Base-by-base conservation (phyloP, 2,888 invertebrate species). In the Euplagia quadripunctaria region DNA sequence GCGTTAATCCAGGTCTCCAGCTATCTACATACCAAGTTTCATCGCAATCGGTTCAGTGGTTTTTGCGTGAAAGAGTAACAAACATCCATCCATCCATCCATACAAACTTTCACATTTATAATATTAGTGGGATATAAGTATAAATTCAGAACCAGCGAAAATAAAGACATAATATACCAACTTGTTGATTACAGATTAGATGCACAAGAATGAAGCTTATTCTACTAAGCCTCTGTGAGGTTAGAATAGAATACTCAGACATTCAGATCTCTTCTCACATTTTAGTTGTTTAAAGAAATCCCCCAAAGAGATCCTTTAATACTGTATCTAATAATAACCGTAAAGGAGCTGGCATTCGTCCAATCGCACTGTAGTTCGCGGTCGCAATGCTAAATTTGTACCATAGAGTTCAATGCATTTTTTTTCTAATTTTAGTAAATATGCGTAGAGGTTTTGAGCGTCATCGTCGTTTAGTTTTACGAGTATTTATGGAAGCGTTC, bases 251-350 rank as follows among this genome's bases (percentile, higher is more conserved):
- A 17, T 52, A 11, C 41, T 41, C 17, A 9, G 14, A 7, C 12
- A 58, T n/a, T n/a, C 4, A 49, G 43, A 61, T 55, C 42, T 20
- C 46, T 69, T 11, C 4, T 31, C 41, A 7, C 12, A 52, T 7
- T 0, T n/a, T 20, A 52, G n/a, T 49, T 20, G 17, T 67, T 55
- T 41, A 31, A 43, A 8, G 31, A 69, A 76, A 83, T 75, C 78
- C 82, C 78, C 79, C 77, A 73, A 80, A 80, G 70, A 43, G 74
- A 80, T 83, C 83, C 84, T 82, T 79, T 80, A 76, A 82, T 82
- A 74, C 72, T 4, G 67, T 68, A 61, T 76, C 81, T 84, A 84
- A 71, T 76, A 74, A 82, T 84, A 84, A 72, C 68, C 73, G 49
- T n/a, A 43, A 20, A 43, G 65, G 69, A 9, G 41, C 68, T 83